Evolutionary conservation across 2,113 vertebrate genomes (phyloP).

Genomic region (Sporophila hypoxantha): DNA sequence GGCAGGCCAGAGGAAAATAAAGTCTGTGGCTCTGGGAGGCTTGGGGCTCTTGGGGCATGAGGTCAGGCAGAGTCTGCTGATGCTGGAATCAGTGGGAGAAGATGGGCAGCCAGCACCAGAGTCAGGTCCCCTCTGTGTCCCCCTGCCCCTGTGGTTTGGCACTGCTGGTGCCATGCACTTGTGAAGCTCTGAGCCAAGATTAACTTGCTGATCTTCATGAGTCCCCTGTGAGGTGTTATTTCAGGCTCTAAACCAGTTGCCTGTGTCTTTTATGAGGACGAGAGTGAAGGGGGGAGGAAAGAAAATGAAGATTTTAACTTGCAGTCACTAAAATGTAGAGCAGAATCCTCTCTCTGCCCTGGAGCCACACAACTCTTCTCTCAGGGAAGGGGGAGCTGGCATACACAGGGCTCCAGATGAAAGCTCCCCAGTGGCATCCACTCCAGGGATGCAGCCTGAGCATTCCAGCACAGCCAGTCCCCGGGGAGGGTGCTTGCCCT

Average conservation of each 20-base stretch:
- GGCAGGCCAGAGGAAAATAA: neutral
- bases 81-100: neutral
- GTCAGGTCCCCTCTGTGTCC: neutral
- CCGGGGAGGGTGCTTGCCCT: neutral
- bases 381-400: neutral
- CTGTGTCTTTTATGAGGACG: conserved; percentile 37
- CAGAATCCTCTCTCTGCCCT: conserved; percentile 14
- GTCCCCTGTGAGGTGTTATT: conserved; percentile 54
- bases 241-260: conserved; percentile 50
- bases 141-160: neutral
- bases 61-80: neutral
- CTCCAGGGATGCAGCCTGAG: neutral
- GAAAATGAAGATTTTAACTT: conserved; percentile 17
- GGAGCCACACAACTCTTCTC: neutral
- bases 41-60: neutral
- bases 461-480: neutral
- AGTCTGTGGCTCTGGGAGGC: neutral
- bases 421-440: neutral
- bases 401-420: neutral
- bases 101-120: neutral
- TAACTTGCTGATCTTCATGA: neutral
- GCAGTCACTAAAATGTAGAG: conserved; percentile 33
- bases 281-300: neutral
- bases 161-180: neutral
- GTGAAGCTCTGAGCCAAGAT: conserved; percentile 23